A percentile compares a stretch with the other conserved stretches of the same genome.
phyloP scores from a whole-genome alignment of 1,140 invertebrate species.

The Cydia strobilella region DNA sequence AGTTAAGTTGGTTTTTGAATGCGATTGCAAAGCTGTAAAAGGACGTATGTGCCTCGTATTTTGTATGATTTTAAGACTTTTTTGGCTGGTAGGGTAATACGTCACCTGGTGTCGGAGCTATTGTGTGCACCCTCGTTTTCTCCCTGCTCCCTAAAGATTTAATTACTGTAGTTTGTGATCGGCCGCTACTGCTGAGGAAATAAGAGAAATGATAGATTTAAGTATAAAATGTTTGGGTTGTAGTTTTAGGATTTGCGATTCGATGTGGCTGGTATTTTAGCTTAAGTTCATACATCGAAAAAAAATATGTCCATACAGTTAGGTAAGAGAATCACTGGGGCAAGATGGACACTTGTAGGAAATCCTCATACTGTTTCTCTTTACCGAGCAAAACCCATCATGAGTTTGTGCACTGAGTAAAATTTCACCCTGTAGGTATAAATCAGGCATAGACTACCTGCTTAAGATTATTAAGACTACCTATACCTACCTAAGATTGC shows the following conservation, averaged over 20 bases:
- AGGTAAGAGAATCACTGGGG: too few species aligned
- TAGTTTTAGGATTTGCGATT: not conserved
- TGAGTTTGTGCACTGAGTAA: too few species aligned
- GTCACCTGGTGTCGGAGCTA: constrained; percentile 15
- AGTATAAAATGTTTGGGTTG: not conserved
- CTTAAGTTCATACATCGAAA: too few species aligned
- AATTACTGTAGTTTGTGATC: constrained; percentile 48
- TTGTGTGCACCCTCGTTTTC: not conserved
- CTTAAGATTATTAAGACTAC: too few species aligned
- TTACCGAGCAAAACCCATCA: too few species aligned
- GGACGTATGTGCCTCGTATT: not conserved
- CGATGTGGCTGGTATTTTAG: not conserved
- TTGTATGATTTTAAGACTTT: not conserved
- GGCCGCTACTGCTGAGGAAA: constrained; percentile 39
- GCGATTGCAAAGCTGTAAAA: not conserved
- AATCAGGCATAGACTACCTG: too few species aligned
- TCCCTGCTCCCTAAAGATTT: constrained; percentile 53
- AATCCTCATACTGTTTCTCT: too few species aligned
- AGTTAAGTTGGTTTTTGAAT: not conserved
- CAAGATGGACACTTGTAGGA: too few species aligned
- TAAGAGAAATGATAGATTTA: not conserved
- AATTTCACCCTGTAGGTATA: too few species aligned
- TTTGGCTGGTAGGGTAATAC: not conserved
- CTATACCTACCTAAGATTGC: too few species aligned
- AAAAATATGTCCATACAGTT: too few species aligned